phyloP scores from a whole-genome alignment of 2,888 invertebrate species.

The Macrophya alboannulata region DNA sequence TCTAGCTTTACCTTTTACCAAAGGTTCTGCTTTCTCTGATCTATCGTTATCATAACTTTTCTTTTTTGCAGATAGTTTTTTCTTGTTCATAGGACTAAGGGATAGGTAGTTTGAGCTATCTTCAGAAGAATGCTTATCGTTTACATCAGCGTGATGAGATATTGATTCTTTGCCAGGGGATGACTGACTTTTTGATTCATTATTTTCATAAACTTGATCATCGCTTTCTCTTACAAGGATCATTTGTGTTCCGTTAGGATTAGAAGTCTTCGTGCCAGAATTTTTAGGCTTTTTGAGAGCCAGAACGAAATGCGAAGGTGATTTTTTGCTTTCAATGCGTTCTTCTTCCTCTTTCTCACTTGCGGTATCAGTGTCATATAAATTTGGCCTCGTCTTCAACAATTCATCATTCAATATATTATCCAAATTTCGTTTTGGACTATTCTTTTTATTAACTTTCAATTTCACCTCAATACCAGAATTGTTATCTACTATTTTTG shows the following conservation, averaged over 20 bases:
- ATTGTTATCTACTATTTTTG: not conserved
- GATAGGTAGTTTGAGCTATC: not conserved
- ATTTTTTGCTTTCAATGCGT: not conserved
- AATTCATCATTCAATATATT: not conserved
- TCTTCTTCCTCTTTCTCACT: conserved; percentile 20
- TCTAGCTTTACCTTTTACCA: not conserved
- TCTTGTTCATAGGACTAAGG: not conserved
- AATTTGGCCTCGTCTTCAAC: not conserved
- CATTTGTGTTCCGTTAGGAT: not conserved
- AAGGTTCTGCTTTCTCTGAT: not conserved
- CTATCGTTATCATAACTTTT: not conserved
- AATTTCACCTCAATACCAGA: not conserved
- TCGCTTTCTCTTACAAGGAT: not conserved
- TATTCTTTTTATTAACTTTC: not conserved
- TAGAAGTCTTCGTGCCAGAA: not conserved
- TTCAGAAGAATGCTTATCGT: not conserved
- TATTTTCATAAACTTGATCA: not conserved
- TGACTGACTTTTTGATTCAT: not conserved
- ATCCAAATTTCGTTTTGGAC: not conserved
- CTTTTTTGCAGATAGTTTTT: not conserved
- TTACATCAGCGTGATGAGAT: not conserved
- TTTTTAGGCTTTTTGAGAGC: not conserved
- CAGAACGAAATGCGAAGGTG: not conserved
- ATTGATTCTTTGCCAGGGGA: not conserved
- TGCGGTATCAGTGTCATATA: not conserved